Base-by-base conservation (phyloP, 1,140 invertebrate genomes). In the Zaprionus camerounensis region DNA sequence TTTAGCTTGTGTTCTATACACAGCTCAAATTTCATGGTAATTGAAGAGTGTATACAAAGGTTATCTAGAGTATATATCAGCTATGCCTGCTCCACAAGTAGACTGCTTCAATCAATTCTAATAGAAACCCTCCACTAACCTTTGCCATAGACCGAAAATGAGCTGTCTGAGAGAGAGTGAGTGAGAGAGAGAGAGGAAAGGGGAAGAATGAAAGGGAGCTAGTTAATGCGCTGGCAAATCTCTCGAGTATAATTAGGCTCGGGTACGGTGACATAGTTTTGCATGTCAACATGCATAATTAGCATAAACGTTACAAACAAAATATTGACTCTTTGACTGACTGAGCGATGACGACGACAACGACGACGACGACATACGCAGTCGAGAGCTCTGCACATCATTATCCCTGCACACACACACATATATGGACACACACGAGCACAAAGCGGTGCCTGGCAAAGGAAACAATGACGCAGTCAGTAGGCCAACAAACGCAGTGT, bases 261-360 rank as follows among this genome's bases (percentile, higher is more conserved):
- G 44, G 34, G 49, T 71, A 71, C 72, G 69, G 70, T 78, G 83
- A 74, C 83, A 78, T 69, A 88, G 81, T 86, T 83, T 81, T 67
- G 53, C 77, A 73, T 71, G 83, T 82, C 83, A 86, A 82, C 83
- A 87, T 80, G 81, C 84, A 90, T 88, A 90, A 88, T 90, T 88
- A 88, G 85, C 78, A 90, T 84, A 81, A 81, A 82, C 69, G 75
- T 81, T 76, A 78, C 78, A 70, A 81, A 78, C 73, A 76, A 88
- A 88, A 84, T 87, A 90, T 90, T 81, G 85, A 84, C 81, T 88
- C 70, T 75, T 70, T 72, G 62, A 72, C 70, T 62, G 70, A 62
- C 55, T 66, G 12, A 59, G 34, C 28, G 38, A n/a, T n/a, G 41
- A 44, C 2, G 41, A 46, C 38, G 15, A 38, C 36, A 11, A 15